Evolutionary conservation across 2,113 vertebrate species (phyloP).

Genomic region (Anhinga anhinga): DNA sequence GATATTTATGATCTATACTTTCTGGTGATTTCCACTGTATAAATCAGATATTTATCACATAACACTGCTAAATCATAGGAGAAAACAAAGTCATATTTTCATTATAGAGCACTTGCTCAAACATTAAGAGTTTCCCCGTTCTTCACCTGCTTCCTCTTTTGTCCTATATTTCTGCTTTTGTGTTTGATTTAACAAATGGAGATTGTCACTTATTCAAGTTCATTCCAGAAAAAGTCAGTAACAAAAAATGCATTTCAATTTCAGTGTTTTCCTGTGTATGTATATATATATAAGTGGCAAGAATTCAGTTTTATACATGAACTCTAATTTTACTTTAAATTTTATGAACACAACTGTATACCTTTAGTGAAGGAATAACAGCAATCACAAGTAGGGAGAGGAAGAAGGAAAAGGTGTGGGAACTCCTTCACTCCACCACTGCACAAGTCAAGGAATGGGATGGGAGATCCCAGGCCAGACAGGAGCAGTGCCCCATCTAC

Average conservation of each 20-base stretch:
- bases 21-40: background rate
- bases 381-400: background rate
- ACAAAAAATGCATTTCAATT: background rate
- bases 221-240: background rate
- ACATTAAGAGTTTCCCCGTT: background rate
- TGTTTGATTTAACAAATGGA: background rate
- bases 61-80: background rate
- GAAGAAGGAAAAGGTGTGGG: background rate
- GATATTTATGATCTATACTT: background rate
- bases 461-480: background rate
- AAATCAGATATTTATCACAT: constrained; percentile 9
- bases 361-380: background rate
- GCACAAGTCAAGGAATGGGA: background rate
- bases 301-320: background rate
- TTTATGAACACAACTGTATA: background rate
- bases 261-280: background rate
- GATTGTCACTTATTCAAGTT: background rate
- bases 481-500: background rate
- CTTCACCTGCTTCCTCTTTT: background rate
- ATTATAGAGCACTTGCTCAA: background rate
- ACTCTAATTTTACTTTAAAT: background rate
- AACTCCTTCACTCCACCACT: background rate
- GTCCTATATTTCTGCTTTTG: background rate
- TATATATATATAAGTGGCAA: background rate
- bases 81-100: background rate